phyloP scores from a whole-genome alignment of 2,113 vertebrate genomes.

The Empidonax alnorum region DNA sequence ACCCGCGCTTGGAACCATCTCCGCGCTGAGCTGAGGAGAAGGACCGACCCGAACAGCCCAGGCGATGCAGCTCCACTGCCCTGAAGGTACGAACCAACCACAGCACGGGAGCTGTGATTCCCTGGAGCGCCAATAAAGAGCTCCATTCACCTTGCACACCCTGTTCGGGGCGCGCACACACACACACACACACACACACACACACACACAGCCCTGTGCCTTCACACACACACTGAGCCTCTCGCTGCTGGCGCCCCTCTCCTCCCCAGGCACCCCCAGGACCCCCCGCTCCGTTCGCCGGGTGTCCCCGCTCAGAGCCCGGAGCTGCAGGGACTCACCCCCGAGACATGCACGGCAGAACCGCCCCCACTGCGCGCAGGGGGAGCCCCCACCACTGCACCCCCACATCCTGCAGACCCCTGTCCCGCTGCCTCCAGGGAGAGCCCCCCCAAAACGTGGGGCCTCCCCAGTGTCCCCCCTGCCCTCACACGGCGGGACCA shows the following conservation, averaged over 20 bases:
- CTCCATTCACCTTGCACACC: background rate
- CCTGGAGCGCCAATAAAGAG: background rate
- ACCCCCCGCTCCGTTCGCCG: background rate
- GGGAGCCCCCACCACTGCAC: background rate
- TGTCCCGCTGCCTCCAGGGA: background rate
- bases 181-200: background rate
- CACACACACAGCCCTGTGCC: background rate
- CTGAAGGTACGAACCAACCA: background rate
- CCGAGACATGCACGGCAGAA: background rate
- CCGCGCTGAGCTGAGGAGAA: background rate
- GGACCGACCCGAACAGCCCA: background rate
- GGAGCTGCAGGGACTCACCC: background rate
- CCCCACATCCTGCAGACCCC: background rate
- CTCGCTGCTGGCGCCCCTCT: background rate
- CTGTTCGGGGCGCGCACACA: background rate
- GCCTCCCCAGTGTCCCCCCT: too few relatives aligned
- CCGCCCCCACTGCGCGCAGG: background rate
- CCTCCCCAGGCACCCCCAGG: too few relatives aligned
- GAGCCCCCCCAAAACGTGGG: background rate
- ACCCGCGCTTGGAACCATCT: background rate
- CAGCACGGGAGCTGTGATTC: background rate
- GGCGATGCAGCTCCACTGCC: background rate
- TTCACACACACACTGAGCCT: background rate
- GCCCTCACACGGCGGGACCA: background rate
- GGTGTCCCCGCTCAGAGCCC: background rate